Conservation (phyloP, 2,888 invertebrate genomes). For the Seira musarum region DNA sequence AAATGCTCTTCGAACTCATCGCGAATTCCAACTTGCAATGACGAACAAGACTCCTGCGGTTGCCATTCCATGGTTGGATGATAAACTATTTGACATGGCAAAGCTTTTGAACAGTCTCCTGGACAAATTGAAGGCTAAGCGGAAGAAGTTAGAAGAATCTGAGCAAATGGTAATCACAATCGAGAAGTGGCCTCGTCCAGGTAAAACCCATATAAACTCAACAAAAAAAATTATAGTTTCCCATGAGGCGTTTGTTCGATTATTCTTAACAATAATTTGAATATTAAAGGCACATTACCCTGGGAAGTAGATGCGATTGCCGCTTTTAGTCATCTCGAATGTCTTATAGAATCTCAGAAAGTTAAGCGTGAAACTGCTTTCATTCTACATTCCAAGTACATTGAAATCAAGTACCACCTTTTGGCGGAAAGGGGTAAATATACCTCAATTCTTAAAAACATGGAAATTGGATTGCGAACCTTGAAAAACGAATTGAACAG, state of each 20-base stretch:
- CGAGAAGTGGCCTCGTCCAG: conserved; percentile 65
- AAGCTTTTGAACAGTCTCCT: conserved; percentile 65
- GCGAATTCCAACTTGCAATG: conserved; percentile 68
- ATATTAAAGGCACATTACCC: conserved; percentile 64
- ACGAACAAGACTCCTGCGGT: conserved; percentile 55
- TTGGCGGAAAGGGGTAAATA: conserved; percentile 66
- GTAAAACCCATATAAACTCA: no score
- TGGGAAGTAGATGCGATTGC: conserved; percentile 64
- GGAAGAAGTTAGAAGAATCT: conserved; percentile 64
- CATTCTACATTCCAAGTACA: conserved; percentile 66
- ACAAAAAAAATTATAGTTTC: no score
- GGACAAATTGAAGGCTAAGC: conserved; percentile 62
- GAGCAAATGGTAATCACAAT: conserved; percentile 65
- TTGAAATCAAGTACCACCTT: conserved; percentile 65
- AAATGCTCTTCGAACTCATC: conserved; percentile 65
- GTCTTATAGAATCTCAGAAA: conserved; percentile 64
- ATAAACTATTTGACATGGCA: conserved; percentile 68
- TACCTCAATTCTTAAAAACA: conserved; percentile 58
- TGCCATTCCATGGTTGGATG: conserved; percentile 69
- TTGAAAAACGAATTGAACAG: conserved; percentile 62
- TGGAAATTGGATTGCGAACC: conserved; percentile 62
- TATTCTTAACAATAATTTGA: no score
- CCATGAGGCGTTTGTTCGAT: no score
- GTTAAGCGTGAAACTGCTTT: conserved; percentile 67
- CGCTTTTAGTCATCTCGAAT: conserved; percentile 59